Base-by-base conservation (phyloP, 2,888 invertebrate species). In the Myopa tessellatipennis region DNA sequence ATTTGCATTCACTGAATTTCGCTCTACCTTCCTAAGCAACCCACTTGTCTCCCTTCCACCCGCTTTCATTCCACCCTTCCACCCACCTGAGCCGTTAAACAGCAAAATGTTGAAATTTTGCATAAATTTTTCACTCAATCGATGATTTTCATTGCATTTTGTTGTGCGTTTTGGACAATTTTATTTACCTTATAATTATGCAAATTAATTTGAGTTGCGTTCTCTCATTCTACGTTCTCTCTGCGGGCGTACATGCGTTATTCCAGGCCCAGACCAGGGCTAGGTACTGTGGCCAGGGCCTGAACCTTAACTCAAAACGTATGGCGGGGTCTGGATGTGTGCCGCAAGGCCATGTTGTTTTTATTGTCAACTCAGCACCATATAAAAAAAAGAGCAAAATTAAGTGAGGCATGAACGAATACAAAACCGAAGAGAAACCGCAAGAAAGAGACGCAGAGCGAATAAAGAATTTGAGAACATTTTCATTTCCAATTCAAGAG, bases 151-250 rank as follows among this genome's bases (percentile, higher is more conserved):
- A 78, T 76, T 74, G 71, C 78, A 78, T 78, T 38, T 75, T 71
- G 50, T 71, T 70, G 70, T 72, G 55, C 55, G 50, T 58, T 55
- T 71, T 71, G 58, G 58, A 34, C 69, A 74, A 65, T 74, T 77
- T 55, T 72, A 76, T 76, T 78, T 75, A 76, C 76, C 52, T 69
- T 72, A 55, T 63, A 78, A 78, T 78, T 76, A 78, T 78, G 76
- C 73, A 78, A 78, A 78, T 78, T 14, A 65, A 65, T 34, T 52
- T 50, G n/a, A 65, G 65, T 65, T 52, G 70, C 34, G 61, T 73
- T 73, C 26, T 73, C 26, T 52, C n/a, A 18, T 34, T 34, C 55
- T 55, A 12, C 55, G 36, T 16, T 58, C 7, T 45, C 7, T 45
- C 10, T 10, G 3, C 10, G 45, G 10, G 45, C 45, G 7, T 45